These are phyloP conservation scores for Epicampocera succincta DNA, from an alignment of 2,888 invertebrate species.

Conservation along the genomic window DNA sequence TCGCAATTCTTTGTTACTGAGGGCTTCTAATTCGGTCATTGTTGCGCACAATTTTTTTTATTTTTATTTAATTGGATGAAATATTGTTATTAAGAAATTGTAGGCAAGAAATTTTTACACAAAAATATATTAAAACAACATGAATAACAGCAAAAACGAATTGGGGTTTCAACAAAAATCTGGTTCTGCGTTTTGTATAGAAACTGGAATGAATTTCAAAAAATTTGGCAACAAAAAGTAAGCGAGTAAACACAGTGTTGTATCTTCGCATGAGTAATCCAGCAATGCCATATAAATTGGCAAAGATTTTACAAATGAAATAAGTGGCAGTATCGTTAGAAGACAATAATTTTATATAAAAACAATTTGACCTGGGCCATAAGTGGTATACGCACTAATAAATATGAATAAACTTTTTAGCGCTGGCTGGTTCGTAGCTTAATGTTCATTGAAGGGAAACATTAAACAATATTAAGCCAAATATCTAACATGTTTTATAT, in stretches of 20 bases:
- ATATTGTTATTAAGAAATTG: neutral
- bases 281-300: neutral
- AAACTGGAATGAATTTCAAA: conserved; percentile 67
- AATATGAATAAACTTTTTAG: too few species aligned
- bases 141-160: conserved; percentile 38
- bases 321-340: too few species aligned
- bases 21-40: conserved; percentile 75
- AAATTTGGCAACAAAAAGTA: conserved; percentile 59
- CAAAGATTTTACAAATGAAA: too few species aligned
- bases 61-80: neutral
- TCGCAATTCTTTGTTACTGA: conserved; percentile 77
- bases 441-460: too few species aligned
- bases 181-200: conserved; percentile 14
- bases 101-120: neutral
- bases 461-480: too few species aligned
- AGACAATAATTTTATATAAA: too few species aligned
- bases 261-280: neutral
- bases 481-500: too few species aligned
- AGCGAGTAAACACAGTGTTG: conserved; percentile 58
- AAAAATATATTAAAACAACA: conserved; percentile 34
- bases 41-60: conserved; percentile 35
- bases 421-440: too few species aligned
- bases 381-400: too few species aligned
- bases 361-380: too few species aligned
- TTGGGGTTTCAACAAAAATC: conserved; percentile 24